Evolutionary conservation across 2,888 invertebrate species (phyloP), one percentile per base, ranked within the genome.

Genomic region (Endomychus coccineus): DNA sequence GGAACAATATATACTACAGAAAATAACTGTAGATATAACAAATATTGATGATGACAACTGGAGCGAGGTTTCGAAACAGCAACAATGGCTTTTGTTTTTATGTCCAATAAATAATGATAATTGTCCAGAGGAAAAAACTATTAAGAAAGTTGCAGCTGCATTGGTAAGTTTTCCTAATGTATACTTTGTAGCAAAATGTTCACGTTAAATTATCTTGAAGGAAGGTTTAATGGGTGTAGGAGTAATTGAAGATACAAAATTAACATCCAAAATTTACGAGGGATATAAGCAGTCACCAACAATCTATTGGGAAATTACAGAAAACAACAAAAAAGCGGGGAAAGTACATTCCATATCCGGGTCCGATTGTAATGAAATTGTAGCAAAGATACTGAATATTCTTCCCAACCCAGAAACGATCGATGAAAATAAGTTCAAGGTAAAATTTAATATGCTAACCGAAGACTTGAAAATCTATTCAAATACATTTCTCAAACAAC

Each of bases 121-220:
- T 49, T 77, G 77, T 51, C 64, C 78, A 9, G 71, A 74, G 28
- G 62, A 63, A 7, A 69, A 72, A 47, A 71, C 72, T 2, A 63
- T 74, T 22, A 67, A 71, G 2, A 83, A 85, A 63, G 67, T 88
- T 19, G 78, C 84, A 29, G 80, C 80, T 32, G 79, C 78, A 63
- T 71, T 90, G 71, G 86, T 85, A 66, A 71, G 73, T 65, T 48
- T 7, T 23, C 36, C 27, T 35, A 21, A 22, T 40, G 36, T 42
- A 15, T 13, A 3, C 9, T n/a, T n/a, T 29, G 9, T 6, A 16
- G 3, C 9, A 3, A 27, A 15, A 14, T 16, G 7, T 15, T 19
- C 22, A 16, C 21, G 9, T 16, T 16, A 17, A 29, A 30, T 30
- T n/a, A n/a, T n/a, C n/a, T 51, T 54, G 37, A 40, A 67, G 66